Conservation (phyloP, 1,140 invertebrate species). For the Thaumetopoea pityocampa region DNA sequence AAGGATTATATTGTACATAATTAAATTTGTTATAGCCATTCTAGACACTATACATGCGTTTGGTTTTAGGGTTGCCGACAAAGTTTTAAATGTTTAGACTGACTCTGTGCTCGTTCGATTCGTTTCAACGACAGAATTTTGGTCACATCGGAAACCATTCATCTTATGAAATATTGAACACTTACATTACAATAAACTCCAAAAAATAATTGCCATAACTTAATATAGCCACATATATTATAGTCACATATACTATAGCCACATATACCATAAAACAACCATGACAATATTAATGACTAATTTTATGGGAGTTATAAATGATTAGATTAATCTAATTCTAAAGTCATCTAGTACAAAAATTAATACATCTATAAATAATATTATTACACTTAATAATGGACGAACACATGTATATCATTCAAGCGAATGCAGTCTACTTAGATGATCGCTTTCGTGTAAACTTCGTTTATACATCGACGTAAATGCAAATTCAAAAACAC, state of each 20-base stretch:
- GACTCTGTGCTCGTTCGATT: no score
- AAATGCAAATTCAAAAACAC: constrained; percentile 48
- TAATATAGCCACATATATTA: no score
- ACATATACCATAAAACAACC: constrained; percentile 11
- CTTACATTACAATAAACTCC: no score
- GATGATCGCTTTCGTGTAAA: constrained; percentile 54
- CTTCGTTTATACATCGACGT: constrained; percentile 39
- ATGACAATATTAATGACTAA: constrained; percentile 9
- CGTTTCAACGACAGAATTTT: no score
- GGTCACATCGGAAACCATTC: no score
- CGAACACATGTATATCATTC: constrained; percentile 71
- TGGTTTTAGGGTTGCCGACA: no score
- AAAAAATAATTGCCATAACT: not conserved
- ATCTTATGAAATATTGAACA: no score
- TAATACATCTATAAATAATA: constrained; percentile 60
- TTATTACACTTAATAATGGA: constrained; percentile 67
- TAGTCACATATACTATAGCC: no score
- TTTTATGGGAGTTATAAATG: constrained; percentile 20
- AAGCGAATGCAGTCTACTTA: constrained; percentile 70
- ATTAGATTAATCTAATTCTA: constrained; percentile 30
- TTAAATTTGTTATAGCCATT: no score
- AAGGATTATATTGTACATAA: constrained; percentile 31
- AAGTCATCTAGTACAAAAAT: constrained; percentile 54
- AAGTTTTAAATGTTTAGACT: no score
- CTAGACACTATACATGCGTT: no score